Evolutionary conservation across 2,888 invertebrate genomes (phyloP), one percentile per base, ranked within the genome.

Genomic region (Tetramorium bicarinatum): DNA sequence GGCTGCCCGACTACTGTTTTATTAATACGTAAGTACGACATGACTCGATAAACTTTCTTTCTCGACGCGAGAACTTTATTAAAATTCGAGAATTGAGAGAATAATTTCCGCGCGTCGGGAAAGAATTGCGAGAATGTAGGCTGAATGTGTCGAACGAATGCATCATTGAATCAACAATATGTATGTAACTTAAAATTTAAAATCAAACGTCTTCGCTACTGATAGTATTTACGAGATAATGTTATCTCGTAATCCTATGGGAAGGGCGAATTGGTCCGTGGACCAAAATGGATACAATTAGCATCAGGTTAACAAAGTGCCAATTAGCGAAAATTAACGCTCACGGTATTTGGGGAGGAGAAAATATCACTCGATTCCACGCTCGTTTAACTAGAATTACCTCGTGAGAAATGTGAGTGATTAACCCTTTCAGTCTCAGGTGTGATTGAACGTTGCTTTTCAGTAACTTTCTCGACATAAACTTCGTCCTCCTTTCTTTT

Each of bases 241-340:
- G 25, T 13, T 72, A 80, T 44, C 38, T 76, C 52, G 54, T 64
- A 76, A 62, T 64, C 44, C 77, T 66, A 29, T 47, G n/a, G 41
- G 18, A 34, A 47, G 3, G 15, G 49, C 52, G 38, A 79, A 9
- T 47, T 34, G 79, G 79, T 79, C 79, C 71, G 72, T 21, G 72
- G 79, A 80, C 72, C 79, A 80, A 80, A 77, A 29, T 72, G 72
- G 38, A 61, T 61, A 54, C 59, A 61, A 77, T 44, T 72, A 83
- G 64, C 67, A 44, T 71, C 38, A 59, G 77, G 66, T 86, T 69
- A 86, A 74, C 64, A 56, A 89, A 88, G 89, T 89, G 87, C 89
- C 89, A 87, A 88, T 82, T 79, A 88, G 81, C 62, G 64, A 67
- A 89, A 85, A 83, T 69, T 84, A 82, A 83, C 74, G 79, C 67